Evolutionary conservation across 2,888 invertebrate genomes (phyloP).

Genomic region (Limenitis camilla): DNA sequence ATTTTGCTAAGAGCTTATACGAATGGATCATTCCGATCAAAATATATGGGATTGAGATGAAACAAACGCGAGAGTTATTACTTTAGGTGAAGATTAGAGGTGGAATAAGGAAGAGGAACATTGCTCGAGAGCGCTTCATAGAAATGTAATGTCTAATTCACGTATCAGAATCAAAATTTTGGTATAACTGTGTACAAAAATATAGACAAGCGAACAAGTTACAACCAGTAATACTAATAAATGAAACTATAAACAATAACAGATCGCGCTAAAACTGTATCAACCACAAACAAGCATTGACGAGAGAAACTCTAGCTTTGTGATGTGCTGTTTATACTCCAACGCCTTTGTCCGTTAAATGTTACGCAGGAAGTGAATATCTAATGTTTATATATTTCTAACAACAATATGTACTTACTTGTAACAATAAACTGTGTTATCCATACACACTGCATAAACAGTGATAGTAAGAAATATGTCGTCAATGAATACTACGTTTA

Average conservation of each 20-base stretch:
- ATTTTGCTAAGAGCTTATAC: constrained; percentile 8
- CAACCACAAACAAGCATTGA: constrained; percentile 8
- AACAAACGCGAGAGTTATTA: neutral
- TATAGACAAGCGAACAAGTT: neutral
- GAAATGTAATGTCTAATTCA: neutral
- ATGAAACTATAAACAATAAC: constrained; percentile 2
- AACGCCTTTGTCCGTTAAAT: neutral
- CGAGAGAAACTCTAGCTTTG: constrained; percentile 8
- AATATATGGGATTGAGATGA: constrained; percentile 3
- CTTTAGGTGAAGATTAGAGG: neutral
- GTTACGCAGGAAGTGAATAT: too few species aligned
- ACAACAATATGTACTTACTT: too few species aligned
- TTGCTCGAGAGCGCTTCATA: neutral
- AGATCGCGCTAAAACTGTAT: neutral
- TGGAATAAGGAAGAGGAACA: neutral
- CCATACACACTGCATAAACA: too few species aligned
- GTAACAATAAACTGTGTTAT: too few species aligned
- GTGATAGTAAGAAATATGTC: too few species aligned
- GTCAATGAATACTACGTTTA: too few species aligned
- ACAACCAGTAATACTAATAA: neutral
- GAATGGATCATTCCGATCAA: neutral
- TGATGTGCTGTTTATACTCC: constrained; percentile 3
- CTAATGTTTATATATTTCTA: too few species aligned
- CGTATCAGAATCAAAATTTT: neutral
- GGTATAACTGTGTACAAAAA: neutral